Evolutionary conservation across 2,797 vertebrate species (phyloP).

Genomic region (Chelon auratus): DNA sequence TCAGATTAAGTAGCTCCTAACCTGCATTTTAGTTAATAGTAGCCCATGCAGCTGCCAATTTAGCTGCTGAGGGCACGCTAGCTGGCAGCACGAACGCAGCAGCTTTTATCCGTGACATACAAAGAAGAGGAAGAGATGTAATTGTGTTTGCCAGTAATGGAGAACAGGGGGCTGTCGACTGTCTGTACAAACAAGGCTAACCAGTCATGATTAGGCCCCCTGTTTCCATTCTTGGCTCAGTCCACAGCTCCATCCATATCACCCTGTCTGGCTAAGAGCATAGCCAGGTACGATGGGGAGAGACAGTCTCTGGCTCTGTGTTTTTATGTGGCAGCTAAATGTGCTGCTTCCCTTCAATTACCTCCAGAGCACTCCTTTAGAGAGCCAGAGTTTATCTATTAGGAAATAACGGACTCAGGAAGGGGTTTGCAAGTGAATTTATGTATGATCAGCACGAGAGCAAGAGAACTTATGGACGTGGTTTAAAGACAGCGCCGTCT

Average conservation of each 20-base stretch:
- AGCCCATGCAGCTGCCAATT: constrained; percentile 51
- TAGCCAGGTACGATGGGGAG: constrained; percentile 52
- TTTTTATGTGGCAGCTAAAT: constrained; percentile 66
- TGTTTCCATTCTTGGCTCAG: constrained; percentile 70
- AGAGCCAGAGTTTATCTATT: constrained; percentile 57
- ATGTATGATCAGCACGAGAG: constrained; percentile 1
- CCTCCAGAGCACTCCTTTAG: constrained; percentile 60
- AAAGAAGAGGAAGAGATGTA: constrained; percentile 76
- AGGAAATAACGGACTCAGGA: constrained; percentile 48
- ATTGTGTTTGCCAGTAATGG: constrained; percentile 83
- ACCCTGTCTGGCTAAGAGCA: constrained; percentile 57
- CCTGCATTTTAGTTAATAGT: constrained; percentile 47
- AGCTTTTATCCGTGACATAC: constrained; percentile 60
- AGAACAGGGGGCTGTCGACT: constrained; percentile 72
- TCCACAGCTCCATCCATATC: constrained; percentile 49
- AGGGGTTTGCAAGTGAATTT: constrained; percentile 18
- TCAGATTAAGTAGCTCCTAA: constrained; percentile 41
- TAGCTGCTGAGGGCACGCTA: constrained; percentile 47
- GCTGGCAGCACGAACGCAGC: constrained; percentile 37
- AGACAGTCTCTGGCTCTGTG: constrained; percentile 34
- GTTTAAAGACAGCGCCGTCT: neutral
- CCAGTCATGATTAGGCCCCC: constrained; percentile 74
- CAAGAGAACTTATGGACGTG: neutral
- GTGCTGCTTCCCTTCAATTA: constrained; percentile 74
- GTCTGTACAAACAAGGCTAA: constrained; percentile 78